phyloP scores from a whole-genome alignment of 1,140 invertebrate species.

The Megalonaias nervosa region DNA sequence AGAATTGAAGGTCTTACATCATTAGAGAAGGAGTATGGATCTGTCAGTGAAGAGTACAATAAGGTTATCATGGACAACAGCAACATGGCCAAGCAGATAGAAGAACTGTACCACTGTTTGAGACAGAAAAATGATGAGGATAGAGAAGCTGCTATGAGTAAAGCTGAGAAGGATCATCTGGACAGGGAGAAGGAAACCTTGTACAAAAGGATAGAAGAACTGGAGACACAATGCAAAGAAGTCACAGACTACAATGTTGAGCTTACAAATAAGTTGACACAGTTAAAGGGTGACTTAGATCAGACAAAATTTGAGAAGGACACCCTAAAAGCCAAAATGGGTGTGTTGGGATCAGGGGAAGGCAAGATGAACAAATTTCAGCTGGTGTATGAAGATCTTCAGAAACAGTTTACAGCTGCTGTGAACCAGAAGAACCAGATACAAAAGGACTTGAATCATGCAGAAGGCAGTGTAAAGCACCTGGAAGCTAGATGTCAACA shows the following conservation, averaged over 20 bases:
- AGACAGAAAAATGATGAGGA: constrained; percentile 37
- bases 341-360: constrained; percentile 38
- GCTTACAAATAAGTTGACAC: constrained; percentile 49
- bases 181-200: constrained; percentile 55
- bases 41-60: constrained; percentile 58
- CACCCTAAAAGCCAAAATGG: constrained; percentile 53
- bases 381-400: constrained; percentile 56
- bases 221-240: constrained; percentile 51
- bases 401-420: constrained; percentile 55
- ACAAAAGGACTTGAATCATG: constrained; percentile 82
- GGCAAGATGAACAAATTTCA: constrained; percentile 47
- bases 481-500: constrained; percentile 91
- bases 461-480: constrained; percentile 88
- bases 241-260: constrained; percentile 46
- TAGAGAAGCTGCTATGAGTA: constrained; percentile 39
- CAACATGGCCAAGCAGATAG: constrained; percentile 60
- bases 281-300: constrained; percentile 44
- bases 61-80: constrained; percentile 62
- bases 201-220: constrained; percentile 49
- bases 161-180: constrained; percentile 50
- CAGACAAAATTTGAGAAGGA: constrained; percentile 57
- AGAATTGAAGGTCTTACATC: constrained; percentile 44
- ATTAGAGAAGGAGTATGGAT: constrained; percentile 56
- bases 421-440: constrained; percentile 67
- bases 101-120: constrained; percentile 59